Conservation (phyloP, 2,888 invertebrate genomes). For the Meiosimyza decipiens region DNA sequence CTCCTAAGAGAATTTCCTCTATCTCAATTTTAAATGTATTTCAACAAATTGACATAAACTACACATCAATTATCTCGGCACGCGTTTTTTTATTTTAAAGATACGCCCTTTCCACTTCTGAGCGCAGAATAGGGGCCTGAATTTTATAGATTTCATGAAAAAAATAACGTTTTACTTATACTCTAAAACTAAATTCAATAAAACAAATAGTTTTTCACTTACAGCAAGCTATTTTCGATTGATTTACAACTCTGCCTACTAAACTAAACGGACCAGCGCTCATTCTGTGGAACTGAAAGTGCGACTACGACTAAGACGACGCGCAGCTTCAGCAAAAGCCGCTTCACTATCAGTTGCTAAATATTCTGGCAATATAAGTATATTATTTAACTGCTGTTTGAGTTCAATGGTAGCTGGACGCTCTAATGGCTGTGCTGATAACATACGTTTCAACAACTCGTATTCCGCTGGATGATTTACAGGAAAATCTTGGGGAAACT, state of each 20-base stretch:
- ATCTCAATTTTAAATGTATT: too few species aligned
- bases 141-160: too few species aligned
- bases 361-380: slow-evolving; percentile 54
- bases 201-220: too few species aligned
- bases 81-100: too few species aligned
- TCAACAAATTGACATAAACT: too few species aligned
- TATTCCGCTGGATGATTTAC: slow-evolving; percentile 75
- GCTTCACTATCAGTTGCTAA: slow-evolving; percentile 47
- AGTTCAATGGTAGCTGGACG: slow-evolving; percentile 83
- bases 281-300: slow-evolving; percentile 57
- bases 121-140: too few species aligned
- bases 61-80: too few species aligned
- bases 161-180: too few species aligned
- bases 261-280: slow-evolving; percentile 13
- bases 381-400: slow-evolving; percentile 56
- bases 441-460: slow-evolving; percentile 79
- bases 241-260: neutral
- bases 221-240: neutral
- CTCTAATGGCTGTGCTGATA: slow-evolving; percentile 77
- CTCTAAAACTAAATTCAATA: too few species aligned
- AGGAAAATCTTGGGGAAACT: slow-evolving; percentile 78
- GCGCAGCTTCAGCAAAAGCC: slow-evolving; percentile 50
- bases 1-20: too few species aligned
- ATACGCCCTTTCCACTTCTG: too few species aligned
- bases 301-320: slow-evolving; percentile 55